Conservation (phyloP, 2,797 vertebrate genomes). For the Chaenodraco wilsoni region DNA sequence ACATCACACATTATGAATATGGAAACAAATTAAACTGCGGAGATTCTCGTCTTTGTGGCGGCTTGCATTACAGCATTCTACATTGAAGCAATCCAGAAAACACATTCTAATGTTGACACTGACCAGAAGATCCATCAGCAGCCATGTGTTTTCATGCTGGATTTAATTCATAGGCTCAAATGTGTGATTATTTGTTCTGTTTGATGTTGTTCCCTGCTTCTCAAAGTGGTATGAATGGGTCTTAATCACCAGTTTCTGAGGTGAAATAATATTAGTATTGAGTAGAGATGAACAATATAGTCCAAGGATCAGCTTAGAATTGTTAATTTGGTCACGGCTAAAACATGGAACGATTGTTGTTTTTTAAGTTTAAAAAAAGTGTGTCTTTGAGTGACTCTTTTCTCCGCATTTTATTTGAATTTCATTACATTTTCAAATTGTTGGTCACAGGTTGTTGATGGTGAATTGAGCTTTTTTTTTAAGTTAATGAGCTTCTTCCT, state of each 20-base stretch:
- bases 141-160: background rate
- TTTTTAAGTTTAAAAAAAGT: background rate
- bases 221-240: background rate
- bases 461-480: background rate
- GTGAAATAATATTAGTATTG: constrained; percentile 1
- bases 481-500: background rate
- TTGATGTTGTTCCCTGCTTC: constrained; percentile 7
- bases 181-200: constrained; percentile 1
- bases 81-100: background rate
- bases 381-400: background rate
- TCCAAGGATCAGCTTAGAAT: constrained; percentile 5
- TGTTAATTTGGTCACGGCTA: background rate
- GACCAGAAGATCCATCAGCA: background rate
- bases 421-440: constrained; percentile 10
- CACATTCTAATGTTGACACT: background rate
- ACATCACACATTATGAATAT: background rate
- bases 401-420: background rate
- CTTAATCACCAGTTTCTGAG: background rate
- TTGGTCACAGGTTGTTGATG: background rate
- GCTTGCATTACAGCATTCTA: background rate
- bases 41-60: background rate
- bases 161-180: too few species aligned
- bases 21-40: background rate
- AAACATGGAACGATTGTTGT: constrained; percentile 2
- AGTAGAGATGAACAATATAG: background rate